These are phyloP conservation scores for Geotrypetes seraphini DNA, from an alignment of 2,797 vertebrate genomes.

Conservation along the genomic window DNA sequence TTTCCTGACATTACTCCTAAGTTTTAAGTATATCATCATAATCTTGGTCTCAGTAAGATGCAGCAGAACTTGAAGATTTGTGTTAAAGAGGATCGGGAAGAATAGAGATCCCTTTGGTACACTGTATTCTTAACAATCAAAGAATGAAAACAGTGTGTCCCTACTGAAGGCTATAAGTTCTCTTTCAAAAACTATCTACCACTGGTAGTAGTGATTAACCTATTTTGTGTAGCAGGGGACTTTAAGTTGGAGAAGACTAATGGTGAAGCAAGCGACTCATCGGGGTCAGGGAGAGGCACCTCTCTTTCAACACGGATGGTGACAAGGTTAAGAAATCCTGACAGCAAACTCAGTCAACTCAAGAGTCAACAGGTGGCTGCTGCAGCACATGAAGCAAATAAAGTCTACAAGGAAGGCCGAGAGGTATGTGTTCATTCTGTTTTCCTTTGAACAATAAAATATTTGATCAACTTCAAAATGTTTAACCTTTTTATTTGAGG, in stretches of 20 bases:
- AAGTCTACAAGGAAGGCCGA: slow-evolving; percentile 83
- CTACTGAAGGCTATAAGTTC: too few species aligned
- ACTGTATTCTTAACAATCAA: too few species aligned
- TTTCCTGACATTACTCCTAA: too few species aligned
- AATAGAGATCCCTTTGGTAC: too few species aligned
- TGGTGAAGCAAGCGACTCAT: slow-evolving; percentile 51
- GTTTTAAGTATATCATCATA: too few species aligned
- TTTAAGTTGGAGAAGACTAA: slow-evolving; percentile 59
- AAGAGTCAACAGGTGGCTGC: slow-evolving; percentile 90
- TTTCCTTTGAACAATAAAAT: background rate
- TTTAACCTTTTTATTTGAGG: background rate
- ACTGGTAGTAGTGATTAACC: too few species aligned
- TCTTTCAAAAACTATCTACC: too few species aligned
- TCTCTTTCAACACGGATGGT: slow-evolving; percentile 80
- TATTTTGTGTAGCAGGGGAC: slow-evolving; percentile 47
- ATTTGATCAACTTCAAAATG: too few species aligned
- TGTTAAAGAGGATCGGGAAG: too few species aligned
- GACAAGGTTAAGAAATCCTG: slow-evolving; percentile 88
- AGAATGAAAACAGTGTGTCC: too few species aligned
- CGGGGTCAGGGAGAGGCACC: slow-evolving; percentile 39
- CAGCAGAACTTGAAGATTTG: too few species aligned
- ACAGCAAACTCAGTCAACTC: slow-evolving; percentile 90
- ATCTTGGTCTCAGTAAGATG: too few species aligned
- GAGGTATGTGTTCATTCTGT: slow-evolving; percentile 61
- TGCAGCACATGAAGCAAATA: slow-evolving; percentile 84